Conservation (phyloP, 1,140 invertebrate species). For the Archivesica marissinica region DNA sequence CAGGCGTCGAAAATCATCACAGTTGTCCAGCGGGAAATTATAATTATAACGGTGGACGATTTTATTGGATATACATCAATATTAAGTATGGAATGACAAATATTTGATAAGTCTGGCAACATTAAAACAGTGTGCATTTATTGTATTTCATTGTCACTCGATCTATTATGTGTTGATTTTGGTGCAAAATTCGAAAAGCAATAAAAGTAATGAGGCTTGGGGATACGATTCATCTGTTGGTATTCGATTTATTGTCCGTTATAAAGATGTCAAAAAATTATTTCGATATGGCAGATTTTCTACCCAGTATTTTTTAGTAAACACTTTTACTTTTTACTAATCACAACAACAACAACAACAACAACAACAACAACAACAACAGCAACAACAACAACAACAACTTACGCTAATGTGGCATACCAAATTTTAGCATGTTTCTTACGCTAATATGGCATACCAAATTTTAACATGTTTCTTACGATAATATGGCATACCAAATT, state of each 20-base stretch:
- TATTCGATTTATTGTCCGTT: not conserved
- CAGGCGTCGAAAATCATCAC: constrained; percentile 3
- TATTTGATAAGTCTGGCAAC: constrained; percentile 24
- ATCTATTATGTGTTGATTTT: constrained; percentile 7
- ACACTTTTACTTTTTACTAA: too few species aligned
- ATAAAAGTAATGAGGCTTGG: constrained; percentile 13
- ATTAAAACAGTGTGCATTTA: constrained; percentile 1
- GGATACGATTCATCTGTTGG: not conserved
- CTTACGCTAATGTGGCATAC: too few species aligned
- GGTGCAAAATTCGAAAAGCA: constrained; percentile 9
- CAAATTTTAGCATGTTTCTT: too few species aligned
- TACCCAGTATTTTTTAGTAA: too few species aligned
- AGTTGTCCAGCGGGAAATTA: constrained; percentile 18
- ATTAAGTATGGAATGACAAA: not conserved
- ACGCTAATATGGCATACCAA: too few species aligned
- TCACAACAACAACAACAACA: too few species aligned
- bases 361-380: too few species aligned
- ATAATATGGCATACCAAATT: too few species aligned
- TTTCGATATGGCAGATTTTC: too few species aligned
- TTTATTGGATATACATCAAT: constrained; percentile 21
- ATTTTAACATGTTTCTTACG: too few species aligned
- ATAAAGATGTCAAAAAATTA: constrained; percentile 23
- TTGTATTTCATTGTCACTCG: not conserved
- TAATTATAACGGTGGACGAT: constrained; percentile 6
- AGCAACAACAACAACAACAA: too few species aligned